These are phyloP conservation scores for Rhadina sibilatrix DNA, from an alignment of 2,113 vertebrate genomes.

Conservation along the genomic window DNA sequence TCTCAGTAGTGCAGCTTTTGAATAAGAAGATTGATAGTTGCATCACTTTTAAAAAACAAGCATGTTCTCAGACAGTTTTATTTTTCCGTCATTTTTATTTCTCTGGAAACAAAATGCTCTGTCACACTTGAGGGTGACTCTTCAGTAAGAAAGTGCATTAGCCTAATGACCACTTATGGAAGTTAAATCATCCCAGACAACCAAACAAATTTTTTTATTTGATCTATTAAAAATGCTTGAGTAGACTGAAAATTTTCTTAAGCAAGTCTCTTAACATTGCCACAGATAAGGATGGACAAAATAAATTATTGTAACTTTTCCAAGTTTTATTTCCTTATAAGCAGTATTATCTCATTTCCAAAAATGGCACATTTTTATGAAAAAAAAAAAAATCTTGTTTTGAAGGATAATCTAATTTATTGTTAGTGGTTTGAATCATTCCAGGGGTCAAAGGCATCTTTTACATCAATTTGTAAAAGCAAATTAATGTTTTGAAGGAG, in stretches of 20 bases:
- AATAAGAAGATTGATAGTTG: not conserved
- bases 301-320: not conserved
- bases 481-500: conserved; percentile 78
- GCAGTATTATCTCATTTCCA: not conserved
- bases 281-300: not conserved
- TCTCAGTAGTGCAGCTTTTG: accelerated
- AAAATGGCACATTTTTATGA: conserved; percentile 28
- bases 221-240: not conserved
- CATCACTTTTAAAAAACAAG: not conserved
- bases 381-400: conserved; percentile 37
- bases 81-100: not conserved
- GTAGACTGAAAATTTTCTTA: not conserved
- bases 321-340: not conserved
- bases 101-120: not conserved
- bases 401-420: conserved; percentile 73
- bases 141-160: not conserved
- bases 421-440: conserved; percentile 69
- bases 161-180: not conserved
- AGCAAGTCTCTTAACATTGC: not conserved
- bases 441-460: conserved; percentile 69
- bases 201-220: not conserved
- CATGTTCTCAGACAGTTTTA: accelerated
- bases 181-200: not conserved
- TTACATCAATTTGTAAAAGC: conserved; percentile 71
- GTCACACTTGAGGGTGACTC: not conserved